phyloP scores from a whole-genome alignment of 2,888 invertebrate species.

The Troides helena region DNA sequence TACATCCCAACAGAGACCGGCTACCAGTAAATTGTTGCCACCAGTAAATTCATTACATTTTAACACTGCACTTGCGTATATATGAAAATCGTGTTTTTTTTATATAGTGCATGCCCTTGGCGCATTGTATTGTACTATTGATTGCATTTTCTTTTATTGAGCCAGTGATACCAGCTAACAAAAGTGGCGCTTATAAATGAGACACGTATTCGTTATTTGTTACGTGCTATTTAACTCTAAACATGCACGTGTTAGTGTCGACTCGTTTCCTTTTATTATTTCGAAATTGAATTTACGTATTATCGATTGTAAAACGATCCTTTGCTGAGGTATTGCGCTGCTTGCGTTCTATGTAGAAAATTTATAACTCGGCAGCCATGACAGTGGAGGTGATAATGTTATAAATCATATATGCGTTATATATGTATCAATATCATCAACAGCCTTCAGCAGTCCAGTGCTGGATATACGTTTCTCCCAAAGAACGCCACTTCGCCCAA shows the following conservation, averaged over 20 bases:
- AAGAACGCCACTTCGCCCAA: too few species aligned
- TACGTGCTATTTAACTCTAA: slow-evolving; percentile 19
- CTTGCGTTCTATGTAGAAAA: background rate
- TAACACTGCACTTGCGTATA: background rate
- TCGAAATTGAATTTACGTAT: background rate
- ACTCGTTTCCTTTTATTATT: slow-evolving; percentile 33
- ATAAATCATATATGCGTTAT: too few species aligned
- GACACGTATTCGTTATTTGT: slow-evolving; percentile 20
- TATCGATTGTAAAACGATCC: slow-evolving; percentile 1
- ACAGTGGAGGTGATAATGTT: too few species aligned
- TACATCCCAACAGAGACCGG: too few species aligned
- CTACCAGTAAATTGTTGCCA: too few species aligned
- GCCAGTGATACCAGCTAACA: slow-evolving; percentile 2
- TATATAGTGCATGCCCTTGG: slow-evolving; percentile 18
- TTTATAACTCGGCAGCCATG: too few species aligned
- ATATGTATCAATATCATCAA: too few species aligned
- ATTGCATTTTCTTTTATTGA: slow-evolving; percentile 4
- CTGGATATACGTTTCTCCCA: too few species aligned
- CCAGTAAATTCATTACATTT: too few species aligned
- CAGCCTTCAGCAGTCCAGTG: too few species aligned
- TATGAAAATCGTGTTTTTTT: background rate
- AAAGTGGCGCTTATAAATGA: slow-evolving; percentile 10
- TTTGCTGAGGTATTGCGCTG: background rate
- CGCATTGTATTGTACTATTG: slow-evolving; percentile 9
- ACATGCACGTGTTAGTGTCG: background rate